Evolutionary conservation across 2,888 invertebrate species (phyloP), one percentile per base, ranked within the genome.

Genomic region (Himalopsyche tibetana): DNA sequence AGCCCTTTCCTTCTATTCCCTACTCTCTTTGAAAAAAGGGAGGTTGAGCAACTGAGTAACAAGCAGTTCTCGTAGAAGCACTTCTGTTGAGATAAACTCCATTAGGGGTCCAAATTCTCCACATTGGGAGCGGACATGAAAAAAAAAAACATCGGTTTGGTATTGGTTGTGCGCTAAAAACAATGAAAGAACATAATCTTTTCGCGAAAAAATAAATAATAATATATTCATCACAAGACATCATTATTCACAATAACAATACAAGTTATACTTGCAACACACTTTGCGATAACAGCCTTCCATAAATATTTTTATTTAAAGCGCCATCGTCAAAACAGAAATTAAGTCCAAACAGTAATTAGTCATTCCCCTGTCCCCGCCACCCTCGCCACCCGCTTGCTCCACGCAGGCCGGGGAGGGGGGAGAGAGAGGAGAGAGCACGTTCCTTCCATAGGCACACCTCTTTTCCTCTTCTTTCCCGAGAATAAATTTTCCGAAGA

Each of bases 331-430:
- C 88, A 88, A 88, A 88, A 87, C 87, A 88, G 87, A 88, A 88
- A 88, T 88, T 88, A 88, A 88, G 87, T 88, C 88, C 87, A 88
- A 88, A 88, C 87, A 86, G 87, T 88, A 88, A 88, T 88, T 88
- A 88, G 88, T 88, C 88, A 88, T 87, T 84, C 83, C 82, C 87
- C 38, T 42, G 63, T 38, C 87, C 87, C 69, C 85, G 51, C 36
- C 82, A 82, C 84, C 84, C 85, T 56, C 84, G 51, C 63, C 63
- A 9, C 80, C 80, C 74, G 42, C 55, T 12, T 56, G 40, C 40
- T n/a, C 85, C 82, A 28, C 79, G 36, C 28, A 40, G 28, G 74
- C 17, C 79, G 45, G 55, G 74, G 42, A 51, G 45, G 55, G 74
- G 42, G 63, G 51, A 36, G 85, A 45, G 85, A 83, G 83, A 42